These are phyloP conservation scores for Berghia stephanieae DNA, from an alignment of 1,140 invertebrate species.

Conservation along the genomic window DNA sequence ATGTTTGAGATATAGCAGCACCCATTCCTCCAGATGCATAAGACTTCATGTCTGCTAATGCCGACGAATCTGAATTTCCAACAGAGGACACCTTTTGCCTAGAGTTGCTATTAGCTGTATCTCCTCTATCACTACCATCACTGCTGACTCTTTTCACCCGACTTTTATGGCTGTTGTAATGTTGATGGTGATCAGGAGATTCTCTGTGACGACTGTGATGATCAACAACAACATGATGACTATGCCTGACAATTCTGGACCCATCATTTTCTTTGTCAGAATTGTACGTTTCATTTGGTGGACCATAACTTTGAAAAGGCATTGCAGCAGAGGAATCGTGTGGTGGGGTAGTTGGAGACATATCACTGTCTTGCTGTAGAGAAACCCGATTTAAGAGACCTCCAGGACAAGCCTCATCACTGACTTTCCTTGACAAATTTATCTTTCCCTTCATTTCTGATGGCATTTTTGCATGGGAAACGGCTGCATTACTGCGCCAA, in stretches of 20 bases:
- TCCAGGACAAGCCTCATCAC: background rate
- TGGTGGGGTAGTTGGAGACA: slow-evolving; percentile 38
- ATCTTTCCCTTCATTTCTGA: slow-evolving; percentile 3
- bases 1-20: background rate
- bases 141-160: background rate
- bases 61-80: no score
- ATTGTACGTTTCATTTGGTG: slow-evolving; percentile 43
- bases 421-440: background rate
- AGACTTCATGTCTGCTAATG: no score
- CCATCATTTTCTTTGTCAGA: slow-evolving; percentile 60
- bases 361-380: slow-evolving; percentile 48
- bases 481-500: background rate
- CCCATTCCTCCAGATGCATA: background rate
- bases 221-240: background rate
- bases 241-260: slow-evolving; percentile 10
- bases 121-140: background rate
- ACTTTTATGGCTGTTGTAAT: background rate
- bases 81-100: background rate
- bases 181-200: background rate
- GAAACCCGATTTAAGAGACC: slow-evolving; percentile 50
- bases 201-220: background rate
- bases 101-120: background rate
- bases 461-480: background rate
- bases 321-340: slow-evolving; percentile 29
- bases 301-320: slow-evolving; percentile 43